Evolutionary conservation across 2,888 invertebrate genomes (phyloP).

Genomic region (Lithodes maja): DNA sequence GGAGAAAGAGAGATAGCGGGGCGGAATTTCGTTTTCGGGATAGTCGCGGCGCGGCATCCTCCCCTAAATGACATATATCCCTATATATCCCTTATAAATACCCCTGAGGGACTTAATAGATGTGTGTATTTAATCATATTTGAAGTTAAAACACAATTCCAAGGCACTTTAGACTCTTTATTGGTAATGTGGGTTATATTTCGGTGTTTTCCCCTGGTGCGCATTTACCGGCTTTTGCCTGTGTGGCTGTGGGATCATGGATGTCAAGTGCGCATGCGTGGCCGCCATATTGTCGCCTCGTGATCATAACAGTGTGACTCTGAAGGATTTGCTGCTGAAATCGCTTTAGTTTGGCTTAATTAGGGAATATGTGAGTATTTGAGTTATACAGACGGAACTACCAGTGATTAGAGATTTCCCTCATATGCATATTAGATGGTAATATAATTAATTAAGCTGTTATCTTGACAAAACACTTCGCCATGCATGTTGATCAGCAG

Average conservation of each 20-base stretch:
- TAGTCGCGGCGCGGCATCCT: background rate
- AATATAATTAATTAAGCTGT: background rate
- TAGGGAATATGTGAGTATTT: background rate
- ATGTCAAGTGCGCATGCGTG: constrained; percentile 43
- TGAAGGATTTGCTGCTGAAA: constrained; percentile 12
- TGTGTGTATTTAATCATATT: too few species aligned
- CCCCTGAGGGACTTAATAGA: too few species aligned
- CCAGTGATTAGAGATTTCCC: background rate
- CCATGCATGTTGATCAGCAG: constrained; percentile 3
- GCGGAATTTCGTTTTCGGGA: constrained; percentile 19
- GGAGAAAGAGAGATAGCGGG: background rate
- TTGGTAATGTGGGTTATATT: background rate
- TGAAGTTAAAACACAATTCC: too few species aligned
- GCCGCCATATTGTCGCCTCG: constrained; percentile 57
- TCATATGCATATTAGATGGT: background rate
- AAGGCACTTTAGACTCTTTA: too few species aligned
- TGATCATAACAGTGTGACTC: constrained; percentile 25
- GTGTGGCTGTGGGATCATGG: background rate
- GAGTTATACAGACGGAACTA: background rate
- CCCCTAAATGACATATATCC: background rate
- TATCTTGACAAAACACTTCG: background rate
- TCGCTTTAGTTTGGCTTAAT: background rate
- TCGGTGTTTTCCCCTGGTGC: background rate
- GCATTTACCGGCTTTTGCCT: constrained; percentile 23
- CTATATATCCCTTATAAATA: background rate